Evolutionary conservation across 2,888 invertebrate species (phyloP), one percentile per base, ranked within the genome.

Genomic region (Synergus gifuensis): DNA sequence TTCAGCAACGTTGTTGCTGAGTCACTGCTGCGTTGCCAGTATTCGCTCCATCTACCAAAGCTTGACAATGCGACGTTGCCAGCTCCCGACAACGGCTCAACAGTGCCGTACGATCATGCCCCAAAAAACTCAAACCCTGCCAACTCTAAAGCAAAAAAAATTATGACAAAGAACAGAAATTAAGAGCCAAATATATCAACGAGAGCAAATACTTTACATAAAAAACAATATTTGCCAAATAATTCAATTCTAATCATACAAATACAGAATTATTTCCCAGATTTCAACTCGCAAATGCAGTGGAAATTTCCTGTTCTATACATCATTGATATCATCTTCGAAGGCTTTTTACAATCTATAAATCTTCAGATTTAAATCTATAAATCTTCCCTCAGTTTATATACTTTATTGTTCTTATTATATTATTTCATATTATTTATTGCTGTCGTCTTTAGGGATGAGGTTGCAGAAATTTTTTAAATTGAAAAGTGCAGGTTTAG

Each of bases 21-120:
- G 88, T 89, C 90, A 89, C 87, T 87, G 90, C 89, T 86, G 84
- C 87, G 90, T 90, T 90, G 90, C 89, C 89, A 87, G 62, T 67
- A 82, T 84, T 78, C 79, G 67, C 76, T 76, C 16, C 36, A 7
- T 36, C 36, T 36, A 36, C 36, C 36, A 78, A 76, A 77, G 76
- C 64, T 76, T 76, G 64, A 7, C 54, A 54, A 54, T 49, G 82
- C 85, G 42, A 66, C 81, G 85, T 86, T 85, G 85, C 86, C 88
- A 82, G 66, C 76, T 80, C 79, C 78, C 79, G 8, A n/a, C 54
- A n/a, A 54, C 14, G 2, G 8, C n/a, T 18, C n/a, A 8, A n/a
- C 54, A 54, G 54, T 54, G n/a, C n/a, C 54, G 54, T 54, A 54
- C n/a, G 8, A 4, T 54, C 54, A 2, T n/a, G n/a, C n/a, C n/a